Base-by-base conservation (phyloP, 1,140 invertebrate genomes). In the Neodiprion fabricii region DNA sequence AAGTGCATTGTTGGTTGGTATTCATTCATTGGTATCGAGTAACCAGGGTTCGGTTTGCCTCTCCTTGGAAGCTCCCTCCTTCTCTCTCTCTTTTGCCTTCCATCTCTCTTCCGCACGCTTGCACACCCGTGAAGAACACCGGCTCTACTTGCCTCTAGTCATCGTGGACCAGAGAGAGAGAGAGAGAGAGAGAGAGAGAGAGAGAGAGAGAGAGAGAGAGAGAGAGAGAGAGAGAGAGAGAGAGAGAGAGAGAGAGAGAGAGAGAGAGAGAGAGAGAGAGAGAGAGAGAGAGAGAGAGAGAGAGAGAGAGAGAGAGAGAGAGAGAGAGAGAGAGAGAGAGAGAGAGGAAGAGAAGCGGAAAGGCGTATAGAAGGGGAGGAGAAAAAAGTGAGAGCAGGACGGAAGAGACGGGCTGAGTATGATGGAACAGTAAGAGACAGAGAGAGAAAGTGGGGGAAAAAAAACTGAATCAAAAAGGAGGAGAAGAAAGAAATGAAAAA, bases 11-110 rank as follows among this genome's bases (percentile, higher is more conserved):
- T 83, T 77, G 77, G 67, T 68, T 49, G 80, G 71, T 77, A 81
- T 82, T 83, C 81, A 83, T 83, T 83, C 82, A 83, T 83, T 70
- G 80, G 78, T 82, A 83, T 83, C 81, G 76, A 77, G 78, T 83
- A 83, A 83, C 82, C 75, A 72, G 74, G 65, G 28, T 17, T 61
- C 53, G 78, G 77, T 77, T 21, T 47, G 49, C 65, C 73, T 72
- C 73, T 74, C 70, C 47, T 28, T 72, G 28, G 28, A 40, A 40
- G 28, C 65, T 71, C 8, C 48, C 53, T 76, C 50, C n/a, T 14
- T 73, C 66, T 75, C 70, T 73, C 17, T 53, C 21, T 75, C 72
- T 74, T 67, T 40, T 50, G 68, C 48, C 61, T 53, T 48, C 14
- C 68, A n/a, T 48, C 48, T 70, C 53, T 61, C 67, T 14, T 40